These are phyloP conservation scores for Callitettix versicolor DNA, from an alignment of 1,140 invertebrate genomes.

Conservation along the genomic window DNA sequence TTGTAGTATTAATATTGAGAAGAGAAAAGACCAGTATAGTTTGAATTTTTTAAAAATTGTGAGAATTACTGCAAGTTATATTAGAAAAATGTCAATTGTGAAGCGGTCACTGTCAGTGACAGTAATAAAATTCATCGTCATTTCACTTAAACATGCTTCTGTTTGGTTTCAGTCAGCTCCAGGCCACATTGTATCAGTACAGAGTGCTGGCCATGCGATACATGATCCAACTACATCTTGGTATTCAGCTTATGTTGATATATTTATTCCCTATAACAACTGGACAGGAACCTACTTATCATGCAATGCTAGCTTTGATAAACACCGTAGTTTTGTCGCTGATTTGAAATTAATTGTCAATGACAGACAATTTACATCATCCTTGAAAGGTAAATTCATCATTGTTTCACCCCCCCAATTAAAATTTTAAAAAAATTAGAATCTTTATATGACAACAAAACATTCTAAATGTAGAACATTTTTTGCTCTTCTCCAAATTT, in stretches of 20 bases:
- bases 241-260: not conserved
- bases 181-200: not conserved
- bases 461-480: slow-evolving; percentile 10
- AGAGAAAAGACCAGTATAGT: no score
- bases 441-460: not conserved
- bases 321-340: not conserved
- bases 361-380: slow-evolving; percentile 48
- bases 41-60: no score
- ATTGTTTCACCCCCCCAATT: not conserved
- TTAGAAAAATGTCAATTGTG: no score
- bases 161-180: slow-evolving; percentile 5
- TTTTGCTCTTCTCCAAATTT: no score
- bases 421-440: not conserved
- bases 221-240: not conserved
- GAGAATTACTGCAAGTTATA: no score
- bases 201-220: not conserved
- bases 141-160: no score
- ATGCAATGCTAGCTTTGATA: not conserved
- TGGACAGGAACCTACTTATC: not conserved
- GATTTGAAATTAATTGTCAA: slow-evolving; percentile 44
- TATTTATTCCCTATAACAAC: slow-evolving; percentile 6
- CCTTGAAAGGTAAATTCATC: slow-evolving; percentile 39
- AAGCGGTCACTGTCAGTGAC: no score
- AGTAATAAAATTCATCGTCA: no score
- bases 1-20: no score